A percentile compares a stretch with the other conserved stretches of the same genome.
phyloP scores from a whole-genome alignment of 2,113 vertebrate species.

The Odobenus rosmarus region DNA sequence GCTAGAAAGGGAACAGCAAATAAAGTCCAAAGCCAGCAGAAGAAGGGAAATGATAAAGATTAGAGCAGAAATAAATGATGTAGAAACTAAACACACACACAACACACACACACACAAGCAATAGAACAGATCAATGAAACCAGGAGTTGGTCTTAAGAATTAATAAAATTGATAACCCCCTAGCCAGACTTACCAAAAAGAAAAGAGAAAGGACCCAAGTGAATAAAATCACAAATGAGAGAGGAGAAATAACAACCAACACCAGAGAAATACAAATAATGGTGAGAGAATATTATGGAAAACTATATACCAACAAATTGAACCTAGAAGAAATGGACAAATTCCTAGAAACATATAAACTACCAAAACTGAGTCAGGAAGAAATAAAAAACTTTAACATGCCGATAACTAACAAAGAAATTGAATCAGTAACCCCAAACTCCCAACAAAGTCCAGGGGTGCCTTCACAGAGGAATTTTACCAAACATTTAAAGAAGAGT shows the following conservation, averaged over 20 bases:
- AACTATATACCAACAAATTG: neutral
- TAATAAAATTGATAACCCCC: neutral
- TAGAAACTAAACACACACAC: neutral
- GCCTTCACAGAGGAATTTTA: neutral
- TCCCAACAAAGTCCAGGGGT: neutral
- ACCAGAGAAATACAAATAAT: neutral
- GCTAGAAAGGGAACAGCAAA: too few relatives aligned
- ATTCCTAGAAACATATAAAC: neutral
- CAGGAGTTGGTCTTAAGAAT: neutral
- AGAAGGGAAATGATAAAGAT: neutral
- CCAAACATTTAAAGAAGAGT: neutral
- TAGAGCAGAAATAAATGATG: neutral
- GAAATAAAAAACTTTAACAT: neutral
- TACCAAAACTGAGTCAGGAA: neutral
- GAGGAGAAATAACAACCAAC: neutral
- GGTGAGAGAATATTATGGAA: neutral
- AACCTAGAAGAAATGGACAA: neutral
- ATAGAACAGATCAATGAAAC: neutral
- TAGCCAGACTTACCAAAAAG: neutral
- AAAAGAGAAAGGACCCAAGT: neutral
- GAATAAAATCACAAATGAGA: neutral
- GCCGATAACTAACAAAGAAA: neutral
- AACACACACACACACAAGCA: neutral
- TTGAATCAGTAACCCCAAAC: neutral
- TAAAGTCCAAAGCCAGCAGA: neutral